Evolutionary conservation across 2,888 invertebrate species (phyloP), one percentile per base, ranked within the genome.

Genomic region (Phyllotreta cruciferae): DNA sequence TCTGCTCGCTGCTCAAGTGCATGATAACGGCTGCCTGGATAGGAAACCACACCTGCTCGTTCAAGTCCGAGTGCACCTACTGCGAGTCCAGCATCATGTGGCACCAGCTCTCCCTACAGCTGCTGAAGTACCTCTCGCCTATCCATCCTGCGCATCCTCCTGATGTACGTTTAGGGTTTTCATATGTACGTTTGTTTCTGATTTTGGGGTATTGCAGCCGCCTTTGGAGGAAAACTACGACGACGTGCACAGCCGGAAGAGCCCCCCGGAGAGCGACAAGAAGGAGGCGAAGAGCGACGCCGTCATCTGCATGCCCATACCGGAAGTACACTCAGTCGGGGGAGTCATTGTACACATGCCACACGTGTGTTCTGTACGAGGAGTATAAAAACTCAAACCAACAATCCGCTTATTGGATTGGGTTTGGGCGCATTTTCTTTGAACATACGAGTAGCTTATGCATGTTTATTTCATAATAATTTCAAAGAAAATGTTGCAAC

Each of bases 31-130:
- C 90, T 4, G 87, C 89, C 13, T 91, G 92, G 86, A 86, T 88
- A 63, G 90, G 88, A 55, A 85, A 84, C 66, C 88, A 88, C 71
- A 80, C 83, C 10, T 89, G 89, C 74, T 82, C 82, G 37, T 75
- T 83, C 6, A 85, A 84, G 80, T 87, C 80, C 37, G 95, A 96
- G 78, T 98, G 98, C 77, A 88, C 90, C 56, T 94, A 93, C 79
- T 98, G 98, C 82, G 96, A 96, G 79, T 92, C 95, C 60, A 90
- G 92, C 35, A 92, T 96, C 37, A 91, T 96, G 83, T 97, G 97
- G 92, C 96, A 97, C 81, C 97, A 96, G 80, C 82, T 97, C 38
- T 90, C 92, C 8, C 86, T 93, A 56, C 88, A 90, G 72, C 82
- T 95, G 38, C 87, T 95, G 35, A 88, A 90, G 67, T 92, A 92